A percentile compares a stretch with the other conserved stretches of the same genome.
These are phyloP conservation scores for Premnoplex brunnescens DNA, from an alignment of 2,797 vertebrate species.

Conservation along the genomic window DNA sequence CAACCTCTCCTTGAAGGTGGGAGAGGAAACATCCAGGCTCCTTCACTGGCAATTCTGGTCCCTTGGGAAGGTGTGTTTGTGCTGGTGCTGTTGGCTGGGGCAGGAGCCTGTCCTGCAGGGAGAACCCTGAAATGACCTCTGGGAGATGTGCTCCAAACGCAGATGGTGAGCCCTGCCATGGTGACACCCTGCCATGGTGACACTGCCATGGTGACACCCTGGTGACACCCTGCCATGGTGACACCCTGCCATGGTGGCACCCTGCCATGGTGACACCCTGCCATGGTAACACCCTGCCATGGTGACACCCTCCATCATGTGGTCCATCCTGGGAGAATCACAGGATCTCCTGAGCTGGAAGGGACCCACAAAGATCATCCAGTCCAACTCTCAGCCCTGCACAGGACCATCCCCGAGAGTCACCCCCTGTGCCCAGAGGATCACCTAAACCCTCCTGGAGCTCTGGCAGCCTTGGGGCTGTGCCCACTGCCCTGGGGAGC, in stretches of 20 bases:
- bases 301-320: rapidly evolving
- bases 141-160: background rate
- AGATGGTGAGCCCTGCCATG: rapidly evolving
- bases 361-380: background rate
- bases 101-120: background rate
- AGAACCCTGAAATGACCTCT: background rate
- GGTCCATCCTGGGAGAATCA: background rate
- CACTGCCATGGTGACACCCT: too few relatives aligned
- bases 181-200: background rate
- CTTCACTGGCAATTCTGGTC: background rate
- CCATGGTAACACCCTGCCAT: too few relatives aligned
- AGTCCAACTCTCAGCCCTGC: background rate
- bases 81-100: background rate
- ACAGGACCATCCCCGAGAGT: background rate
- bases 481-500: background rate
- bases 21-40: background rate
- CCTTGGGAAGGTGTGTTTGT: background rate
- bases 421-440: background rate
- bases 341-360: background rate
- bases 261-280: too few relatives aligned
- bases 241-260: too few relatives aligned
- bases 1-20: background rate
- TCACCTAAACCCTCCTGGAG: background rate
- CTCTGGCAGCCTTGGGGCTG: background rate
- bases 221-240: too few relatives aligned